Evolutionary conservation across 2,797 vertebrate genomes (phyloP), one percentile per base, ranked within the genome.

Genomic region (Natrix natrix): DNA sequence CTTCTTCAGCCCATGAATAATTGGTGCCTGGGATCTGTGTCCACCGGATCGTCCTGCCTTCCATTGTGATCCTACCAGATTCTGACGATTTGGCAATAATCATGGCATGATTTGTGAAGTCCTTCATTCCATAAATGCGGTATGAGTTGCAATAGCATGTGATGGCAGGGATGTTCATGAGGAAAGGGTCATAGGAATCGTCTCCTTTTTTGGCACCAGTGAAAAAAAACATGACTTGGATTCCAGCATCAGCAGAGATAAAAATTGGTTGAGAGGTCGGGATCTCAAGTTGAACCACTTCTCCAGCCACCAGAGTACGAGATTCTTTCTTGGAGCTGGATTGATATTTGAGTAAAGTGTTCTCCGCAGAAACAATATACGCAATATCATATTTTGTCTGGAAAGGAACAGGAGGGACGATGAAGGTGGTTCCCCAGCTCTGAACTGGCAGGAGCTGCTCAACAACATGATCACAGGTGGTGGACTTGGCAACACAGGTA

Each of bases 391-490:
- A n/a, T n/a, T n/a, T n/a, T n/a, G n/a, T n/a, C n/a, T n/a, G n/a
- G n/a, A n/a, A n/a, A n/a, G n/a, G n/a, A n/a, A n/a, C n/a, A n/a
- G n/a, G n/a, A n/a, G n/a, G n/a, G n/a, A n/a, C n/a, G n/a, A n/a
- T n/a, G n/a, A n/a, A n/a, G n/a, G n/a, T n/a, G n/a, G n/a, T n/a
- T n/a, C n/a, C n/a, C n/a, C n/a, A n/a, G n/a, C n/a, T n/a, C n/a
- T n/a, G n/a, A n/a, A n/a, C n/a, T 0, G 98, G 98, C 1, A 95
- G 91, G 60, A 99, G 98, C 93, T 99, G 98, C 92, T 98, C 98
- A 11, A 94, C 97, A 8, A 98, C 95, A 0, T 98, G 98, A 94
- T 98, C 97, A 0, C 98, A 98, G 55, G 93, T 97, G 0, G 96
- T 17, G 14, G 97, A 96, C 3, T 43, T 92, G 94, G 93, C 96